Evolutionary conservation across 2,888 invertebrate species (phyloP), one percentile per base, ranked within the genome.

Genomic region (Pseudeuparius sepicola): DNA sequence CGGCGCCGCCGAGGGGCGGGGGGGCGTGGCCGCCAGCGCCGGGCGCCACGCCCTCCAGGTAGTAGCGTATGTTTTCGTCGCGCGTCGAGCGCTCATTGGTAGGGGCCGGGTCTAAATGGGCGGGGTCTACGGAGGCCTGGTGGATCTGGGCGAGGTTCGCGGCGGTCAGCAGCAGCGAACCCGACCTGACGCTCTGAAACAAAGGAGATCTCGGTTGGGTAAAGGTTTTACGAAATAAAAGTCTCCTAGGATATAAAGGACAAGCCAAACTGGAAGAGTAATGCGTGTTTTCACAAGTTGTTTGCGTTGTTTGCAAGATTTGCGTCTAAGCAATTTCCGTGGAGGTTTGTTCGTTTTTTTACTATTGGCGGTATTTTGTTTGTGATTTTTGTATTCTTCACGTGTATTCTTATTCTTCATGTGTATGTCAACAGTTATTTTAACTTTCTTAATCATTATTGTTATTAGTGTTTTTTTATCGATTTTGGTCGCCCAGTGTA

Each of bases 181-280:
- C 85, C 42, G 85, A 85, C 53, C 79, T 79, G 46, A 75, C 82
- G 61, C 85, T 86, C 86, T 86, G 69, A 30, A 70, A 71, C 41
- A 30, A 36, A 34, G 20, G 20, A 31, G 10, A 10, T 7, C 9
- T 7, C 9, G 7, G 20, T 20, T 20, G 9, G 9, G 9, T 7
- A 20, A 7, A 20, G 9, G n/a, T n/a, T n/a, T n/a, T n/a, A n/a
- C n/a, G 40, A 34, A 34, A 31, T n/a, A n/a, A n/a, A n/a, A n/a
- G n/a, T n/a, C n/a, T n/a, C n/a, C n/a, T n/a, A n/a, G n/a, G n/a
- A n/a, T n/a, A n/a, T n/a, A n/a, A n/a, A n/a, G n/a, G n/a, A n/a
- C n/a, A n/a, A n/a, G n/a, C n/a, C n/a, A n/a, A n/a, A n/a, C n/a
- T n/a, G n/a, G n/a, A n/a, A n/a, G n/a, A n/a, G n/a, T n/a, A n/a